Conservation (phyloP, 53 echinoderm and acorn worm genomes). For the Temnopleurus reevesii region DNA sequence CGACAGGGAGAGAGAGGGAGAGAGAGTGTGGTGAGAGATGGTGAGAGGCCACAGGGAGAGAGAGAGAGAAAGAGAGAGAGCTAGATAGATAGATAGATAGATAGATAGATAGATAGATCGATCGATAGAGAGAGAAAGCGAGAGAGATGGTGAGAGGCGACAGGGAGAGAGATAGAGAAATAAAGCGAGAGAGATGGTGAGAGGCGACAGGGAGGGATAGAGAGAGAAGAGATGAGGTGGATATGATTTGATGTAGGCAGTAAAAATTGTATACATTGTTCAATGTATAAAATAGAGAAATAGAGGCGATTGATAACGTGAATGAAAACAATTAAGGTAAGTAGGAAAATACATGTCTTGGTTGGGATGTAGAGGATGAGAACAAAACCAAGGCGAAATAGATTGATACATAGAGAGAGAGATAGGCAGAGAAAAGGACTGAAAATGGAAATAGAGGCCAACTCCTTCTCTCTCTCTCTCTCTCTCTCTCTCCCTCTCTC, state of each 20-base stretch:
- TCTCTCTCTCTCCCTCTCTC: not conserved
- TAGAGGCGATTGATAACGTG: no score
- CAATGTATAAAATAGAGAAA: no score
- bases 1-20: not conserved
- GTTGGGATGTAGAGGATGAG: no score
- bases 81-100: not conserved
- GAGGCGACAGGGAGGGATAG: not conserved
- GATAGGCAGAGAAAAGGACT: not conserved
- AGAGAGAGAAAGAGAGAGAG: not conserved
- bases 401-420: no score
- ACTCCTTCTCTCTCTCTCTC: not conserved
- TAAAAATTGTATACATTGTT: no score
- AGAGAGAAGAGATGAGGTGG: no score
- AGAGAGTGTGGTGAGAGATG: no score
- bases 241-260: no score
- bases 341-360: no score
- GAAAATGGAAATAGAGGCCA: not conserved
- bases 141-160: not conserved
- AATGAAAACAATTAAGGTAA: no score
- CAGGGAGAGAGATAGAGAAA: not conserved
- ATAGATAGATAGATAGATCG: not conserved
- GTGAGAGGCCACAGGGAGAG: not conserved
- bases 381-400: no score
- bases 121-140: not conserved
- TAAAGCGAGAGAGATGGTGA: not conserved